These are phyloP conservation scores for Anniella stebbinsi DNA, from an alignment of 2,797 vertebrate genomes.

Conservation along the genomic window DNA sequence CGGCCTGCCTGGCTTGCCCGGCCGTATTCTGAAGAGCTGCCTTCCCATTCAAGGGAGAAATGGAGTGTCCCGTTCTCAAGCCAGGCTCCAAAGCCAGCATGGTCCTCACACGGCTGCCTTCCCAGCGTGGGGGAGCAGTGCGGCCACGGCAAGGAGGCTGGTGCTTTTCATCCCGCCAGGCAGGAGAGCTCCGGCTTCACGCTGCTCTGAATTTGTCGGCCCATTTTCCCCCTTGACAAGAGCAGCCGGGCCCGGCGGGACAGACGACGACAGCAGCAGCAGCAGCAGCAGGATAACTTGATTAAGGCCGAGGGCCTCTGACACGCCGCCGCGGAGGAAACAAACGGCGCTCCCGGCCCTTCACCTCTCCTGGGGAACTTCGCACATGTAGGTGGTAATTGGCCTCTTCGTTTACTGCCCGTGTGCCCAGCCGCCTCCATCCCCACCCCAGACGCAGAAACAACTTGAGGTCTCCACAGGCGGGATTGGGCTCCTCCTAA, in stretches of 20 bases:
- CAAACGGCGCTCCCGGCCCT: slow-evolving; percentile 78
- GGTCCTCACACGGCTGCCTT: slow-evolving; percentile 79
- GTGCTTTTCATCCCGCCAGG: slow-evolving; percentile 88
- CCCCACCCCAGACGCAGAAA: no score
- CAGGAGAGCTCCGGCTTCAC: slow-evolving; percentile 84
- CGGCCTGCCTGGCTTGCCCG: no score
- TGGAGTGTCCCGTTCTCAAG: slow-evolving; percentile 61
- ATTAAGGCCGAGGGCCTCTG: slow-evolving; percentile 86
- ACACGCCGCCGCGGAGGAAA: slow-evolving; percentile 76
- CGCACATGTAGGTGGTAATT: slow-evolving; percentile 82
- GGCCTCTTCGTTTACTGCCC: slow-evolving; percentile 47
- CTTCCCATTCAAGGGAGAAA: slow-evolving; percentile 55
- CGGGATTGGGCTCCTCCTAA: no score
- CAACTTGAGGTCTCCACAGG: background rate
- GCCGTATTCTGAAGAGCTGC: no score
- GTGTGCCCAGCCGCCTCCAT: background rate
- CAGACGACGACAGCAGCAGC: slow-evolving; percentile 51
- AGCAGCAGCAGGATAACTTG: slow-evolving; percentile 88
- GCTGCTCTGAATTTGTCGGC: slow-evolving; percentile 95
- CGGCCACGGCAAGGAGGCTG: slow-evolving; percentile 86
- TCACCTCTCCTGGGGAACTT: slow-evolving; percentile 85
- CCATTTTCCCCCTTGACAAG: slow-evolving; percentile 83
- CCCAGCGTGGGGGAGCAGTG: slow-evolving; percentile 80
- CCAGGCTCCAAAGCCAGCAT: slow-evolving; percentile 80
- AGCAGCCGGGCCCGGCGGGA: slow-evolving; percentile 77